Base-by-base conservation (phyloP, 1,140 invertebrate genomes). In the Mycetomoellerius zeteki region DNA sequence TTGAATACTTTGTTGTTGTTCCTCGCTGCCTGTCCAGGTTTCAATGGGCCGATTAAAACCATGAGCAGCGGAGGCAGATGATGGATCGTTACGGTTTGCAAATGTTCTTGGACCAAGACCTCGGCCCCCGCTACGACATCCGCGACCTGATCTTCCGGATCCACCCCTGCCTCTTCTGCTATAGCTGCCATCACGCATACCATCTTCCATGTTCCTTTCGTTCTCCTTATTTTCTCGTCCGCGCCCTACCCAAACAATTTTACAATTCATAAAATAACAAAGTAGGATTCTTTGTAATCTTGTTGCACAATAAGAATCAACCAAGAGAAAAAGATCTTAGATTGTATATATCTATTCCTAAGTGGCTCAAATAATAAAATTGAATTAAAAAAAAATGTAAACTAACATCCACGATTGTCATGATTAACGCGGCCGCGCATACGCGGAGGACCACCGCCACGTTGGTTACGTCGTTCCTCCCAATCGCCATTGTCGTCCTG, bases 151-250 rank as follows among this genome's bases (percentile, higher is more conserved):
- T 92, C 96, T 94, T 81, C 96, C 96, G 33, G 96, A 93, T 67
- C 97, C 96, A 82, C 93, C 95, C 90, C 95, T 94, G 87, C 96
- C 96, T 90, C 96, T 93, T 88, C 95, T 95, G 89, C 94, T 92
- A 85, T 94, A 94, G 62, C 94, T 93, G 88, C 95, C 94, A 47
- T 92, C 94, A 24, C 95, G 92, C 54, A 94, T 92, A 19, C 91
- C 91, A 37, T 96, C 95, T 86, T 96, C 95, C 91, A 96, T 93
- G 85, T 96, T 96, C 88, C 95, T 95, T 87, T 96, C 96, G 86
- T 96, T 96, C 87, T 97, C 96, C 90, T 96, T 96, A 87, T 96
- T 96, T 91, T 96, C 96, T 71, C 96, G 94, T 86, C 96, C 96
- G 85, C 96, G 95, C 96, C 96, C 96, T 96, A 93, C 8, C 10